Conservation (phyloP, 2,888 invertebrate genomes). For the Hyalella azteca region DNA sequence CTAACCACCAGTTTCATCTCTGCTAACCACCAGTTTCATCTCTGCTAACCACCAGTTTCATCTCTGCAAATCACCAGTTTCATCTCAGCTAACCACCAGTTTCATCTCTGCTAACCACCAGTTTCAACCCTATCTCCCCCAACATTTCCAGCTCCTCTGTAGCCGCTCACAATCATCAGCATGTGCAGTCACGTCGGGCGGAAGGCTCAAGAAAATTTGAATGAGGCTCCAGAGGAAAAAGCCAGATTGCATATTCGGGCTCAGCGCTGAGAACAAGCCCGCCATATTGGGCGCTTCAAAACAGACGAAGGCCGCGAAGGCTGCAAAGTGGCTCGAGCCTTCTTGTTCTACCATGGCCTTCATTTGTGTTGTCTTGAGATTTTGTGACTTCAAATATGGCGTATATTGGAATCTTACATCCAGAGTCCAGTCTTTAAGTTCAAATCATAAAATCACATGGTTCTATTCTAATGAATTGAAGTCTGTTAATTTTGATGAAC, state of each 20-base stretch:
- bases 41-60: neutral
- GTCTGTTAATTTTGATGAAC: too few relatives aligned
- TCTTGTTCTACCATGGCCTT: too few relatives aligned
- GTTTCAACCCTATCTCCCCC: neutral
- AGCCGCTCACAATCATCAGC: constrained; percentile 25
- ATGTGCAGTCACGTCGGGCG: constrained; percentile 24
- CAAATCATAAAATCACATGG: too few relatives aligned
- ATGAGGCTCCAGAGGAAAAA: constrained; percentile 17
- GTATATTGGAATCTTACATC: too few relatives aligned
- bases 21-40: neutral
- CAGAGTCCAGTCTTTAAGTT: too few relatives aligned
- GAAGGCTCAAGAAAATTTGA: constrained; percentile 24
- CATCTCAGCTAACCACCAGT: neutral
- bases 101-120: neutral
- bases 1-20: neutral
- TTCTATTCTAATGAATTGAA: too few relatives aligned
- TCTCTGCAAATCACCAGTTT: neutral
- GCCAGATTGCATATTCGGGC: constrained; percentile 35
- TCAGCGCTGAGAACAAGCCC: neutral
- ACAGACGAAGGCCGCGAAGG: constrained; percentile 27
- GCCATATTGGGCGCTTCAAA: constrained; percentile 22
- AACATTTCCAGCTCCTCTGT: constrained; percentile 1
- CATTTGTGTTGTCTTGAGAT: too few relatives aligned
- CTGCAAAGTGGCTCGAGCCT: neutral
- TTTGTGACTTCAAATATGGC: too few relatives aligned